phyloP scores from a whole-genome alignment of 2,113 vertebrate species.

The Pyrgilauda ruficollis region DNA sequence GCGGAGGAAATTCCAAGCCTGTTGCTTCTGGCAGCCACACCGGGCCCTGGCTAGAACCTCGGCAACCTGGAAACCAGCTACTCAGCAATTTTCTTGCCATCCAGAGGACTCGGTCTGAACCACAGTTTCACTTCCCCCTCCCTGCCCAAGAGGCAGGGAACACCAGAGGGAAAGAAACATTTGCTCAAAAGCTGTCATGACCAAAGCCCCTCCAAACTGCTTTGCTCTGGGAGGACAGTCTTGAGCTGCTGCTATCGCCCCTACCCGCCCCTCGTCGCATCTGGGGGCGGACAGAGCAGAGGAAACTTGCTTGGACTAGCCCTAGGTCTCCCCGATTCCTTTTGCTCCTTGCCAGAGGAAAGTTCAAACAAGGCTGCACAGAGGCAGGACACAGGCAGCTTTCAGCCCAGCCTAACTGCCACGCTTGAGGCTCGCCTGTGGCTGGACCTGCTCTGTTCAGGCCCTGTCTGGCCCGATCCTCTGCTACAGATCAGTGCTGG shows the following conservation, averaged over 20 bases:
- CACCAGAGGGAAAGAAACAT: not conserved
- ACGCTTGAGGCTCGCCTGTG: not conserved
- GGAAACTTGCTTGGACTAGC: slow-evolving; percentile 39
- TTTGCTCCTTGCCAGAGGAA: slow-evolving; percentile 49
- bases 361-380: slow-evolving; percentile 59
- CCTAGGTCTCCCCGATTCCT: slow-evolving; percentile 1
- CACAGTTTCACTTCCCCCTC: slow-evolving; percentile 49
- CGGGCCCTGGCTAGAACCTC: slow-evolving; percentile 31
- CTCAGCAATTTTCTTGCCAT: slow-evolving; percentile 70
- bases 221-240: not conserved
- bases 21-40: slow-evolving; percentile 68
- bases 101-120: slow-evolving; percentile 54
- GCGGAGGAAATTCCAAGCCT: slow-evolving; percentile 71
- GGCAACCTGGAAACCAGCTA: slow-evolving; percentile 67
- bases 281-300: not conserved
- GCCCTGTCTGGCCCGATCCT: not conserved
- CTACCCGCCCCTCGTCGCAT: rapidly evolving
- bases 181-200: not conserved
- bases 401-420: slow-evolving; percentile 12
- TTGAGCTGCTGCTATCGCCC: not conserved
- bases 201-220: not conserved
- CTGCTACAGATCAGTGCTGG: not conserved
- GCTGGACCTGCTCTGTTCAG: not conserved
- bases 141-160: slow-evolving; percentile 3
- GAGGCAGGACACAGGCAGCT: slow-evolving; percentile 56